phyloP scores from a whole-genome alignment of 2,888 invertebrate species.

The Gymnosoma rotundatum region DNA sequence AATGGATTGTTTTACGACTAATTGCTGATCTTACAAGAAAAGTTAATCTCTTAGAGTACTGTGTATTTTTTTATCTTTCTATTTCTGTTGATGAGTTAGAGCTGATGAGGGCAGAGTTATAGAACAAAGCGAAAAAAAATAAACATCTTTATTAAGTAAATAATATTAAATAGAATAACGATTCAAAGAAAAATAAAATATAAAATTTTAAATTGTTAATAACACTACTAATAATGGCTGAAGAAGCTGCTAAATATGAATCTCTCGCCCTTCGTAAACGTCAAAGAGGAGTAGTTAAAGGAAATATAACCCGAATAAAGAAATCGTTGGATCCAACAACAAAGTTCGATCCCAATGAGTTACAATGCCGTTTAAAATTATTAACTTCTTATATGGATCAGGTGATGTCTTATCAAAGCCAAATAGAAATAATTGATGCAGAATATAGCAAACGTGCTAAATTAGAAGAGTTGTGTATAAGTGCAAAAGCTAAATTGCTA shows the following conservation, averaged over 20 bases:
- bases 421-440: conserved; percentile 10
- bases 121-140: too few species aligned
- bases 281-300: neutral
- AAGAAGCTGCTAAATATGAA: neutral
- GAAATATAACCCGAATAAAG: conserved; percentile 10
- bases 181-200: too few species aligned
- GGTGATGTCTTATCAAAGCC: conserved; percentile 9
- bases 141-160: too few species aligned
- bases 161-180: too few species aligned
- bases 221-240: too few species aligned
- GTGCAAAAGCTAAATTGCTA: neutral
- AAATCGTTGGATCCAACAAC: neutral
- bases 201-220: too few species aligned
- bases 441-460: neutral
- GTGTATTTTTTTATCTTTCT: too few species aligned
- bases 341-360: neutral
- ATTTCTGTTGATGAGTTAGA: too few species aligned
- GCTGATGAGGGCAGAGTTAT: too few species aligned
- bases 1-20: too few species aligned
- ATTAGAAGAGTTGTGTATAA: conserved; percentile 7
- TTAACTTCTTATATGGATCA: neutral
- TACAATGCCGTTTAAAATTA: conserved; percentile 12
- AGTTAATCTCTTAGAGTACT: too few species aligned
- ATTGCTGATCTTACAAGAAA: too few species aligned
- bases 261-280: neutral